Base-by-base conservation (phyloP, 2,888 invertebrate species). In the Atrina japonica region DNA sequence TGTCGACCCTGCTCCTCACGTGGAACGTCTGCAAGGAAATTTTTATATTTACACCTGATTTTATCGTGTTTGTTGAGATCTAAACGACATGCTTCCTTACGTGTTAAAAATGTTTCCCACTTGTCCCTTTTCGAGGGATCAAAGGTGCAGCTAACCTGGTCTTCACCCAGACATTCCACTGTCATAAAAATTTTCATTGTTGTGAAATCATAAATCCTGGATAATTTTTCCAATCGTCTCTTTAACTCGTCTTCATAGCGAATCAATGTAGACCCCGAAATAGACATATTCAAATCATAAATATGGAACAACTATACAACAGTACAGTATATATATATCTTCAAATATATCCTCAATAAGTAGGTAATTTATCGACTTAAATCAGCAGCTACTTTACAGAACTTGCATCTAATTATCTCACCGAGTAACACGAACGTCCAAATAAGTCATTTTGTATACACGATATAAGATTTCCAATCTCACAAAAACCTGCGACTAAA, bases 131-230 rank as follows among this genome's bases (percentile, higher is more conserved):
- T 76, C 7, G 75, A 77, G 18, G 75, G 67, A 61, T 77, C 78
- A 59, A 80, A 85, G 0, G 81, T 77, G 59, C 81, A 79, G 52
- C 81, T 82, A 2, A 85, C 82, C 27, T 77, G 49, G 14, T 72
- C 77, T 53, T 85, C 86, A 0, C 85, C 84, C 21, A 85, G 58
- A 30, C 81, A 78, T 68, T 86, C 86, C 35, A 86, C 84, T 21
- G 80, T 77, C 40, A 86, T 83, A 70, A 86, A 86, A 40, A 86
- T 84, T 59, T 86, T 86, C 86, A 86, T 86, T 9, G 86, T 86
- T 1, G 83, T 77, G 41, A 84, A 73, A 66, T 86, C 86, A 58
- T 85, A 86, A 6, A 80, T 81, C 30, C 86, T 68, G 6, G 83
- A 82, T 50, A 86, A 63, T 68, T 86, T 86, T 76, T 85, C 85